Evolutionary conservation across 2,797 vertebrate genomes (phyloP).

Genomic region (Hirundo rustica): DNA sequence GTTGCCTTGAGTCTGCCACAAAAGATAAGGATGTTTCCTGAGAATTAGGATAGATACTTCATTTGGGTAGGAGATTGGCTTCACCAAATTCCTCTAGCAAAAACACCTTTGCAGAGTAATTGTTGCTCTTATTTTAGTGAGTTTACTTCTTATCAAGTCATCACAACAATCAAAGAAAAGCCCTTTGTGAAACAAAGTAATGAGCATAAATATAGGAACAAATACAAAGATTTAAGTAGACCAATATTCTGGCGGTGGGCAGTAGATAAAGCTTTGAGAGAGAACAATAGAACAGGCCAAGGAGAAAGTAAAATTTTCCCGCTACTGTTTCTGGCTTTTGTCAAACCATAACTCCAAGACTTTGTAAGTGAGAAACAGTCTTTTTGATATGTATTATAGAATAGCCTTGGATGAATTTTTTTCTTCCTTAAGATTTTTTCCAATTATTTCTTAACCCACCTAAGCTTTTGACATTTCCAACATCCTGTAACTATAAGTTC

Average conservation of each 20-base stretch:
- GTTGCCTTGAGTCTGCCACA: neutral
- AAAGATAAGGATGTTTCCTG: neutral
- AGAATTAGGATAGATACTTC: neutral
- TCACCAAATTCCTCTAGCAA: neutral
- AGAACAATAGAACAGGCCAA: neutral
- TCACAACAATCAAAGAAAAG: neutral
- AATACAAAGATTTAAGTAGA: neutral
- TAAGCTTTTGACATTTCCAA: conserved; percentile 35
- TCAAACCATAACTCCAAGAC: neutral
- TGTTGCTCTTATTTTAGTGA: neutral
- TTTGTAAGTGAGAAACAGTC: neutral
- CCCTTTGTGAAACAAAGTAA: neutral
- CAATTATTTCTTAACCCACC: conserved; percentile 13
- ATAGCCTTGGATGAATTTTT: neutral
- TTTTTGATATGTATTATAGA: neutral
- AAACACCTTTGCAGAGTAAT: neutral
- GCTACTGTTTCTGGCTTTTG: neutral
- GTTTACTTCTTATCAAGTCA: neutral
- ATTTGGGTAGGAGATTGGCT: neutral
- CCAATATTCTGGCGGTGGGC: neutral
- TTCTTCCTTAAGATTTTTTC: neutral
- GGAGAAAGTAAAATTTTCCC: neutral
- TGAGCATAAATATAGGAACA: neutral
- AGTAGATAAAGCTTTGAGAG: neutral
- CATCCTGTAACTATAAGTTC: neutral